These are phyloP conservation scores for Gortyna flavago DNA, from an alignment of 2,888 invertebrate genomes.

Conservation along the genomic window DNA sequence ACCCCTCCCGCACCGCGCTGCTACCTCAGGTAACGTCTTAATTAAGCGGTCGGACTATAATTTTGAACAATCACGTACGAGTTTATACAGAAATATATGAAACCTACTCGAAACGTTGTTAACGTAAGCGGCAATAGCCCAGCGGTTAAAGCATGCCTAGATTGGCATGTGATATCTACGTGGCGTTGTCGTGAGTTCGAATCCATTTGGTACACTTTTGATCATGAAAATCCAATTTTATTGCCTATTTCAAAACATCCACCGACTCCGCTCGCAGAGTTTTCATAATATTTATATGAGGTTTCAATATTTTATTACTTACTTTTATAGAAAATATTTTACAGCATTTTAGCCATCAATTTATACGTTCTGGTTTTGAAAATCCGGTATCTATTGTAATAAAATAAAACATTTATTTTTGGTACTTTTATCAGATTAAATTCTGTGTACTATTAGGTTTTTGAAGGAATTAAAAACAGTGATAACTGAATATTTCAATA, in stretches of 20 bases:
- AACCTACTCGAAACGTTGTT: not conserved
- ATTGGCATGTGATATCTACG: not conserved
- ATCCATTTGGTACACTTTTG: not conserved
- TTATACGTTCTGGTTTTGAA: constrained; percentile 5
- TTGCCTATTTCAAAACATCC: not conserved
- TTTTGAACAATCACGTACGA: not conserved
- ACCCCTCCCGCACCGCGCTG: no score
- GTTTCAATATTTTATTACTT: constrained; percentile 17
- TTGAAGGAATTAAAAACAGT: not conserved
- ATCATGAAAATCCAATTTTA: not conserved
- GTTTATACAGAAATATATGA: not conserved
- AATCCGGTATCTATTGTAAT: not conserved
- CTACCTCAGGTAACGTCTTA: no score
- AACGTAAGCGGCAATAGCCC: not conserved
- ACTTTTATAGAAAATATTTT: constrained; percentile 14
- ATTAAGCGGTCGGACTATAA: no score
- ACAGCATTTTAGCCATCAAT: constrained; percentile 1
- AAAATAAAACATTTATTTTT: not conserved
- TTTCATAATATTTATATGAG: constrained; percentile 1
- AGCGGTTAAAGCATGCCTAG: not conserved
- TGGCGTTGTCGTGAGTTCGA: not conserved
- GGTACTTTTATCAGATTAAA: not conserved
- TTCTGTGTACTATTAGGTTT: not conserved
- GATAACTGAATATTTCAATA: not conserved
- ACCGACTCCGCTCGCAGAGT: not conserved